Evolutionary conservation across 64 coral and sea anemone species (phyloP).

Genomic region (Astreopora myriophthalma): DNA sequence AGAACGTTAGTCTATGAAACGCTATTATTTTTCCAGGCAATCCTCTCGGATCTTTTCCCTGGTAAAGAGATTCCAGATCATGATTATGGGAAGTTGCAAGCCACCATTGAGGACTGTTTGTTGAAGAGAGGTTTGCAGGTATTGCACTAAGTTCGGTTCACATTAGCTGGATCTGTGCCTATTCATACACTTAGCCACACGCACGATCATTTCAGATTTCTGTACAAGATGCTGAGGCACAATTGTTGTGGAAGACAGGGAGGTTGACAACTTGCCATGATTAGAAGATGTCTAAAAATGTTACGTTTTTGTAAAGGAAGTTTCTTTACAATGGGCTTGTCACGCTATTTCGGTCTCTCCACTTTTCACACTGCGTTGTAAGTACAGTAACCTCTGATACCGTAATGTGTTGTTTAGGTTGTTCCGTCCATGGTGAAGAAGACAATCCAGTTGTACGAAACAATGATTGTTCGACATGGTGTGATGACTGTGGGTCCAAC

Average conservation of each 20-base stretch:
- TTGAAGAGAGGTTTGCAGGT: conserved; percentile 80
- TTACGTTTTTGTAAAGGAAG: too few species aligned
- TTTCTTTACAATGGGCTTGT: too few species aligned
- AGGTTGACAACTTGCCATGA: too few species aligned
- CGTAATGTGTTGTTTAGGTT: conserved; percentile 22
- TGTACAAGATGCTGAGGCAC: too few species aligned
- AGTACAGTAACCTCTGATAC: not conserved
- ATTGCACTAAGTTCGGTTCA: not conserved
- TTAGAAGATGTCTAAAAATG: too few species aligned
- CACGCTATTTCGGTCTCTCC: too few species aligned
- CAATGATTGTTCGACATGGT: conserved; percentile 97
- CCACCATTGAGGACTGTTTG: conserved; percentile 91
- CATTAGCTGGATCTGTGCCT: too few species aligned
- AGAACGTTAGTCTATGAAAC: not conserved
- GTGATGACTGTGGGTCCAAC: conserved; percentile 99
- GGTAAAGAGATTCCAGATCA: conserved; percentile 98
- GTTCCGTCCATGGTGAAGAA: conserved; percentile 93
- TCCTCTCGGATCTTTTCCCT: conserved; percentile 96
- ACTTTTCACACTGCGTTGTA: not conserved
- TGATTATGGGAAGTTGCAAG: conserved; percentile 97
- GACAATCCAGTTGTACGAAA: conserved; percentile 95
- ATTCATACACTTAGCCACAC: too few species aligned
- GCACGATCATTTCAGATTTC: too few species aligned
- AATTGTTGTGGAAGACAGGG: too few species aligned
- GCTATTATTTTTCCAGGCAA: conserved; percentile 59